These are phyloP conservation scores for Trididemnum nubilum DNA, from an alignment of 23 tunicate genomes.

Conservation along the genomic window DNA sequence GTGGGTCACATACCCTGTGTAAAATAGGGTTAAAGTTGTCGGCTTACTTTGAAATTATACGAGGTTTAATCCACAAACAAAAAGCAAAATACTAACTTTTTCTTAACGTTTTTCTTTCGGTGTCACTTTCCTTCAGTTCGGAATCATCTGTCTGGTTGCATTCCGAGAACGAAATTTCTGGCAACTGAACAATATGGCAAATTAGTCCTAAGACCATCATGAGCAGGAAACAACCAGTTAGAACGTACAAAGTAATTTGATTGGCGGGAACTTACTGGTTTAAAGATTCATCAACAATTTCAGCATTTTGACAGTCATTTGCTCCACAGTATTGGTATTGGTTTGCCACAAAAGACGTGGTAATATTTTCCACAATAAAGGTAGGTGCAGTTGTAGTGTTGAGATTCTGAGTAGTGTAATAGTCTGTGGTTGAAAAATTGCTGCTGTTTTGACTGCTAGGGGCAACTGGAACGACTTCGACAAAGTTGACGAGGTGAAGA, in stretches of 20 bases:
- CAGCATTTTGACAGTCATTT: constrained; percentile 40
- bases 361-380: background rate
- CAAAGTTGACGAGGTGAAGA: background rate
- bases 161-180: constrained; percentile 6
- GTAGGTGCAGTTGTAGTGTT: background rate
- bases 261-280: constrained; percentile 28
- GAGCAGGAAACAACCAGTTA: constrained; percentile 8
- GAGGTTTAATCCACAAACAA: no score
- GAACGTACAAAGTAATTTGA: constrained; percentile 33
- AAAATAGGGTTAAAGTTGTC: no score
- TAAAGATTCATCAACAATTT: background rate
- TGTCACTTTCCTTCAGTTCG: no score
- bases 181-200: background rate
- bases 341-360: background rate
- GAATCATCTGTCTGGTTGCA: background rate
- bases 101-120: no score
- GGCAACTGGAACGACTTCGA: no score
- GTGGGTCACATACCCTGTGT: no score
- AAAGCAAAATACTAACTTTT: no score
- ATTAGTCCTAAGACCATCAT: constrained; percentile 26
- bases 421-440: no score
- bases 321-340: constrained; percentile 31
- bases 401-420: no score
- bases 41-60: no score
- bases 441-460: no score